A percentile compares a stretch with the other conserved stretches of the same genome.
phyloP scores from a whole-genome alignment of 2,888 invertebrate genomes.

The Alviniconcha strummeri region DNA sequence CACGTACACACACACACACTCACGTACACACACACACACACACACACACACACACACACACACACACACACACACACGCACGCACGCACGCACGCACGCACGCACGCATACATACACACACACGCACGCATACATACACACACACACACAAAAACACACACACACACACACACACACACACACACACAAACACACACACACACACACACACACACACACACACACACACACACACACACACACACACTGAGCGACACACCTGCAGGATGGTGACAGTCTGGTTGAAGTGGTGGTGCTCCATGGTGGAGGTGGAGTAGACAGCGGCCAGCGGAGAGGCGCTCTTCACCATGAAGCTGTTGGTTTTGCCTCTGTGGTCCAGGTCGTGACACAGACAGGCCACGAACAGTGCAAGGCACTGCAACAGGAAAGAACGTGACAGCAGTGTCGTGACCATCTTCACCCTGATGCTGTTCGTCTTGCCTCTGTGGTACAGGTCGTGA shows the following conservation, averaged over 20 bases:
- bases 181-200: background rate
- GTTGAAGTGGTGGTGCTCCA: constrained; percentile 90
- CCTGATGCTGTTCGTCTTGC: too few relatives aligned
- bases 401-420: constrained; percentile 84
- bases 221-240: too few relatives aligned
- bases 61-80: too few relatives aligned
- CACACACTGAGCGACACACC: constrained; percentile 48
- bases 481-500: too few relatives aligned
- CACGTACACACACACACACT: too few relatives aligned
- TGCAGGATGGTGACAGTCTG: constrained; percentile 90
- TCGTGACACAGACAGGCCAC: constrained; percentile 90
- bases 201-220: constrained; percentile 2
- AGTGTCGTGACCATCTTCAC: too few relatives aligned
- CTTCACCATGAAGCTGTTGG: constrained; percentile 89
- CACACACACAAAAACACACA: too few relatives aligned
- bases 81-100: too few relatives aligned
- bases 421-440: background rate
- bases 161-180: background rate
- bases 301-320: constrained; percentile 89
- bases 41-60: too few relatives aligned
- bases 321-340: constrained; percentile 87
- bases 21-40: too few relatives aligned
- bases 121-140: too few relatives aligned
- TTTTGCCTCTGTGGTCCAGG: constrained; percentile 89
- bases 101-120: too few relatives aligned